Conservation (phyloP, 35 echinoderm and acorn worm species). For the Apostichopus californicus region DNA sequence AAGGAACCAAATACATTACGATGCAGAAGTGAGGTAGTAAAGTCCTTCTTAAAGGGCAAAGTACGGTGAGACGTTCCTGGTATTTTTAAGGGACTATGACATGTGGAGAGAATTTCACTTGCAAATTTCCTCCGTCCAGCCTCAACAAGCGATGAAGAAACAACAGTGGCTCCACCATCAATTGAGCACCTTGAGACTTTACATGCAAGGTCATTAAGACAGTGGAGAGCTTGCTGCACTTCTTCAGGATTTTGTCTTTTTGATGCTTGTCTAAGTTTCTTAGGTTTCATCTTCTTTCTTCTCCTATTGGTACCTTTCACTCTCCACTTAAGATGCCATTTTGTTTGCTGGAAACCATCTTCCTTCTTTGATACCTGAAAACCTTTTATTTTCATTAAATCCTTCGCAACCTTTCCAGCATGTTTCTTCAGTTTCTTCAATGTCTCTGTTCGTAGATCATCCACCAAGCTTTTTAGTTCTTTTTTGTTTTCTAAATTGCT, state of each 20-base stretch:
- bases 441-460: constrained; percentile 1
- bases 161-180: not conserved
- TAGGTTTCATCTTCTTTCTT: constrained; percentile 42
- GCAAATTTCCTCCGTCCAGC: not conserved
- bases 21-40: constrained; percentile 3
- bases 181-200: constrained; percentile 20
- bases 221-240: not conserved
- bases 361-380: not conserved
- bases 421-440: constrained; percentile 38
- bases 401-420: constrained; percentile 5
- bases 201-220: constrained; percentile 7
- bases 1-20: constrained; percentile 44
- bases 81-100: not conserved
- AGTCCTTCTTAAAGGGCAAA: constrained; percentile 47
- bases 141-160: not conserved
- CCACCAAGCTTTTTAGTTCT: constrained; percentile 1
- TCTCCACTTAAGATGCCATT: constrained; percentile 17
- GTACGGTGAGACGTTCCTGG: not conserved
- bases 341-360: not conserved
- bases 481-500: not conserved
- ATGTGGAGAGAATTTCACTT: not conserved
- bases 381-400: constrained; percentile 10
- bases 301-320: not conserved
- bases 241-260: not conserved
- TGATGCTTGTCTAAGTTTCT: not conserved